phyloP scores from a whole-genome alignment of 2,888 invertebrate species.

The Torymus texanus region DNA sequence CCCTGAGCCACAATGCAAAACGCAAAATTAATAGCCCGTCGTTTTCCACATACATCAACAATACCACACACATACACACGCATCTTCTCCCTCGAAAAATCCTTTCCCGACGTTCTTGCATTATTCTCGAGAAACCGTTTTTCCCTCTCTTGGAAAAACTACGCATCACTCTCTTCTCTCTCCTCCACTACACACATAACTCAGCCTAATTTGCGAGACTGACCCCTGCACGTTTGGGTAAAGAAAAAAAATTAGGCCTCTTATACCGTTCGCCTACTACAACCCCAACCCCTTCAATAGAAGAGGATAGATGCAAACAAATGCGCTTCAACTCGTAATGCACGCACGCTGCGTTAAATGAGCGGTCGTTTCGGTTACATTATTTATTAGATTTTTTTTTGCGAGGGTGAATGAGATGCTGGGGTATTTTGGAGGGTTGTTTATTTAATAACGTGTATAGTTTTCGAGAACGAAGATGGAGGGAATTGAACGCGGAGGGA shows the following conservation, averaged over 20 bases:
- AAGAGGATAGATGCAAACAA: constrained; percentile 35
- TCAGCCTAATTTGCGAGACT: constrained; percentile 47
- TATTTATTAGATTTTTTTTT: no score
- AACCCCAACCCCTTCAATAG: constrained; percentile 24
- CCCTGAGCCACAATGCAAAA: no score
- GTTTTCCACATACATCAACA: no score
- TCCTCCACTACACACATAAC: constrained; percentile 28
- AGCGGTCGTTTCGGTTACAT: no score
- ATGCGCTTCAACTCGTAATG: neutral
- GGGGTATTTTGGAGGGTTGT: no score
- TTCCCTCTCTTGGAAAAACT: constrained; percentile 29
- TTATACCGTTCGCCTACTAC: neutral
- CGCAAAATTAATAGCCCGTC: no score
- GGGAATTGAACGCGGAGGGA: no score
- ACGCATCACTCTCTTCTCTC: constrained; percentile 1
- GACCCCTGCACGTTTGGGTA: constrained; percentile 18
- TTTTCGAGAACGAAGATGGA: no score
- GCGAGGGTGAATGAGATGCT: no score
- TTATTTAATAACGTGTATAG: no score
- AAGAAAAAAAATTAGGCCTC: constrained; percentile 43
- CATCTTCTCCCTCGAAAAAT: constrained; percentile 8
- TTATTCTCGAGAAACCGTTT: constrained; percentile 7
- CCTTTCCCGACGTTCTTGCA: constrained; percentile 34
- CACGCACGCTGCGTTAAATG: no score
- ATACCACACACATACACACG: no score